A percentile compares a stretch with the other conserved stretches of the same genome.
phyloP scores from a whole-genome alignment of 2,113 vertebrate genomes.

The Dicaeum eximium region DNA sequence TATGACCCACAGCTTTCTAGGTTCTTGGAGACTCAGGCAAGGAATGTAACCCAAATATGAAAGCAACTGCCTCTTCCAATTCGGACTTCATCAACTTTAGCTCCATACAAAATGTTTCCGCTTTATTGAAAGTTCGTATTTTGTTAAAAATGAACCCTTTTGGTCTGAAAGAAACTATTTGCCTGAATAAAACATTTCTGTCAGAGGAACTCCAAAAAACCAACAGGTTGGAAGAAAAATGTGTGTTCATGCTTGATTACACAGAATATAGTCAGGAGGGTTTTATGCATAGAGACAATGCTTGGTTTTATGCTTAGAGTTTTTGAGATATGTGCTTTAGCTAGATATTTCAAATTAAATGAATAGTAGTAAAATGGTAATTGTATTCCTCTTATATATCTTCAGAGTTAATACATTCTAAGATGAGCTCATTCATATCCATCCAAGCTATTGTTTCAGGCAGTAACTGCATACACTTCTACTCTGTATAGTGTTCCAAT shows the following conservation, averaged over 20 bases:
- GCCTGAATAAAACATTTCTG: not conserved
- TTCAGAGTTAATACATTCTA: not conserved
- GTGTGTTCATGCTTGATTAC: not conserved
- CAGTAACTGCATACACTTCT: not conserved
- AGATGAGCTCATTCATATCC: not conserved
- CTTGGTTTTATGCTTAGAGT: not conserved
- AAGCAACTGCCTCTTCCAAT: not conserved
- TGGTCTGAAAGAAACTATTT: not conserved
- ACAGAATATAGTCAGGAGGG: not conserved
- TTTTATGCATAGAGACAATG: not conserved
- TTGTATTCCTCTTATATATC: not conserved
- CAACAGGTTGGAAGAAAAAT: not conserved
- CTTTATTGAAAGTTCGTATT: not conserved
- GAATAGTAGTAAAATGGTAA: not conserved
- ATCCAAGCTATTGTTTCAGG: conserved; percentile 11
- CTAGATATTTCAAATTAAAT: not conserved
- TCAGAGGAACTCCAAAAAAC: not conserved
- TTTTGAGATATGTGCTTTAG: not conserved
- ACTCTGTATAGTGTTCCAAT: not conserved
- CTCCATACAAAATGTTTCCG: not conserved
- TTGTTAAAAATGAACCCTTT: not conserved
- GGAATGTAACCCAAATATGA: not conserved
- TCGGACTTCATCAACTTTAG: not conserved
- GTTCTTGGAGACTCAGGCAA: not conserved
- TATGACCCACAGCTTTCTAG: not conserved